A percentile compares a stretch with the other conserved stretches of the same genome.
Conservation (phyloP, 1,140 invertebrate genomes). For the Thereuonema tuberculata region DNA sequence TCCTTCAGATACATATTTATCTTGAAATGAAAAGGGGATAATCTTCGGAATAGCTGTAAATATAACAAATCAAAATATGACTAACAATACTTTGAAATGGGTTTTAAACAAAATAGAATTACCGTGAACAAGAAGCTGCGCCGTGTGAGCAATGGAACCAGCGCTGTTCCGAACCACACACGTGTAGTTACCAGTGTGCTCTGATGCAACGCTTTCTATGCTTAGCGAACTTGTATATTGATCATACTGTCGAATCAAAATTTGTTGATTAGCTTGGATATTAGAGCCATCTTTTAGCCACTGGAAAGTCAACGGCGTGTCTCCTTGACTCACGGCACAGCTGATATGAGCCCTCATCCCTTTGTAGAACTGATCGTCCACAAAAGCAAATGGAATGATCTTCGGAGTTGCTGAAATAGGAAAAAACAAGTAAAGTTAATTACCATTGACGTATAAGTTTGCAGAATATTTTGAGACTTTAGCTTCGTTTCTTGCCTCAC, state of each 20-base stretch:
- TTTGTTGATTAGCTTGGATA: background rate
- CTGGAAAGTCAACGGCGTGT: too few species aligned
- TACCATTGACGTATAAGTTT: slow-evolving; percentile 69
- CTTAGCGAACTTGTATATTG: slow-evolving; percentile 20
- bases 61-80: too few species aligned
- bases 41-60: slow-evolving; percentile 20
- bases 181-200: slow-evolving; percentile 57
- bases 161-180: slow-evolving; percentile 53
- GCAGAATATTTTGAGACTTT: slow-evolving; percentile 58
- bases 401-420: slow-evolving; percentile 40
- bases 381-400: slow-evolving; percentile 44
- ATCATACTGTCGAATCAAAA: background rate
- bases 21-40: slow-evolving; percentile 21
- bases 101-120: too few species aligned
- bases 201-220: slow-evolving; percentile 28
- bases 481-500: slow-evolving; percentile 55
- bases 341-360: too few species aligned
- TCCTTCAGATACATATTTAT: slow-evolving; percentile 15
- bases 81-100: too few species aligned
- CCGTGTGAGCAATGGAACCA: slow-evolving; percentile 43
- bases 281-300: slow-evolving; percentile 40
- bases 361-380: slow-evolving; percentile 39
- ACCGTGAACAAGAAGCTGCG: slow-evolving; percentile 34
- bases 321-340: too few species aligned
- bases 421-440: slow-evolving; percentile 21